A percentile compares a stretch with the other conserved stretches of the same genome.
Evolutionary conservation across 2,888 invertebrate species (phyloP).

Genomic region (Laspeyria flexula): DNA sequence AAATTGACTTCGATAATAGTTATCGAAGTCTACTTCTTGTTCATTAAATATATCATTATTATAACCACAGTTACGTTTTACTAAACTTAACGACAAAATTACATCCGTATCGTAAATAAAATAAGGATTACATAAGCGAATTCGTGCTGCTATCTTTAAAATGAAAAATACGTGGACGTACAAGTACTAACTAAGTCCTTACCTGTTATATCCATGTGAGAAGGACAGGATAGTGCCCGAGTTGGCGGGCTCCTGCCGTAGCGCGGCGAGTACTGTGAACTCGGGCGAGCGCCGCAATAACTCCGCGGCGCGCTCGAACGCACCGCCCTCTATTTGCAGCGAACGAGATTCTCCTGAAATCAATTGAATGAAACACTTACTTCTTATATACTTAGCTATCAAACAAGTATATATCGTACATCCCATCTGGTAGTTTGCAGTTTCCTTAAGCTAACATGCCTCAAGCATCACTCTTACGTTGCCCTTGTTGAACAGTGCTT

Average conservation of each 20-base stretch:
- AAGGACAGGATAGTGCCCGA: slow-evolving; percentile 94
- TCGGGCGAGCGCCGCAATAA: slow-evolving; percentile 90
- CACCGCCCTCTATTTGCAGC: slow-evolving; percentile 89
- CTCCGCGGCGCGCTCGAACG: slow-evolving; percentile 89
- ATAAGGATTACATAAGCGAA: slow-evolving; percentile 17
- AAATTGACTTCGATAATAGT: no score
- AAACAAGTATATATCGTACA: no score
- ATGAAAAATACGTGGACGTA: slow-evolving; percentile 24
- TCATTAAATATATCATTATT: not conserved
- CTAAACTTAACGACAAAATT: slow-evolving; percentile 18
- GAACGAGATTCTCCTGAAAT: slow-evolving; percentile 89
- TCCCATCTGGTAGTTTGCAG: no score
- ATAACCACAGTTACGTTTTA: slow-evolving; percentile 7
- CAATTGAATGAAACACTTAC: not conserved
- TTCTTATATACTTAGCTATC: no score
- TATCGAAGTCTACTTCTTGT: no score
- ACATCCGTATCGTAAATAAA: slow-evolving; percentile 8
- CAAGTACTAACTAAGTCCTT: slow-evolving; percentile 33
- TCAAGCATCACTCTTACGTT: no score
- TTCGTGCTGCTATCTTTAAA: slow-evolving; percentile 29
- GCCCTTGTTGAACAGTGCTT: no score
- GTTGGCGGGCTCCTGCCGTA: slow-evolving; percentile 93
- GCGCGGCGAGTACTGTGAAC: slow-evolving; percentile 92
- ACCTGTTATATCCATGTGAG: slow-evolving; percentile 92
- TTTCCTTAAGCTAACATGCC: no score